Evolutionary conservation across 2,888 invertebrate genomes (phyloP).

Genomic region (Lypha dubia): DNA sequence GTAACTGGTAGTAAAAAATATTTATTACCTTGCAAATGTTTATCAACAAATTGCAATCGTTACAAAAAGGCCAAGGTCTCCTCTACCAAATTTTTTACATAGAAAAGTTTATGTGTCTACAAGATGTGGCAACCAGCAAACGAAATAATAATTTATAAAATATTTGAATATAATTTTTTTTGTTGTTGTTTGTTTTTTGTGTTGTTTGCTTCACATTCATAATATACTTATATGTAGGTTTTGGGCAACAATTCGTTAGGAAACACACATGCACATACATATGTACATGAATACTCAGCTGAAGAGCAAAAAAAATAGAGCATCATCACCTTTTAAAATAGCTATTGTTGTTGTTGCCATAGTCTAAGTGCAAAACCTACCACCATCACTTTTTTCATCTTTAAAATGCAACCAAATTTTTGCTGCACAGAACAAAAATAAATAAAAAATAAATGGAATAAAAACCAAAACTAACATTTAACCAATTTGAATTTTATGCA

Average conservation of each 20-base stretch:
- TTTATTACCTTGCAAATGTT: conserved; percentile 82
- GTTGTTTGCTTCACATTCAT: background rate
- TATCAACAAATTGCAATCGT: conserved; percentile 82
- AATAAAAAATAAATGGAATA: background rate
- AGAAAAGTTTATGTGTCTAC: conserved; percentile 31
- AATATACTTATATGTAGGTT: conserved; percentile 66
- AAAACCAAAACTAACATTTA: conserved; percentile 50
- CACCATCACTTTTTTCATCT: conserved; percentile 61
- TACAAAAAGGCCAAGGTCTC: conserved; percentile 74
- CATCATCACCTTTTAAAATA: conserved; percentile 62
- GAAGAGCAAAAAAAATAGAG: conserved; percentile 53
- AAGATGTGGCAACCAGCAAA: conserved; percentile 53
- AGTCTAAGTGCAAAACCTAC: conserved; percentile 18
- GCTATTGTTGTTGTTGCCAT: conserved; percentile 22
- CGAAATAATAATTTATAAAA: conserved; percentile 60
- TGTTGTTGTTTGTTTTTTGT: background rate
- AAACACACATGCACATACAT: too few species aligned
- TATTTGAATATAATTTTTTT: conserved; percentile 43
- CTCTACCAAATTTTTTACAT: conserved; percentile 26
- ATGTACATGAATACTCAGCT: conserved; percentile 4
- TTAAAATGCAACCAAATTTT: conserved; percentile 39
- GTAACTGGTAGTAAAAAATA: conserved; percentile 73
- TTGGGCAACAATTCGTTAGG: conserved; percentile 56
- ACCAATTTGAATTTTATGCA: conserved; percentile 66
- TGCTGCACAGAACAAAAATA: background rate